Base-by-base conservation (phyloP, 2,113 vertebrate species). In the Alethe diademata region DNA sequence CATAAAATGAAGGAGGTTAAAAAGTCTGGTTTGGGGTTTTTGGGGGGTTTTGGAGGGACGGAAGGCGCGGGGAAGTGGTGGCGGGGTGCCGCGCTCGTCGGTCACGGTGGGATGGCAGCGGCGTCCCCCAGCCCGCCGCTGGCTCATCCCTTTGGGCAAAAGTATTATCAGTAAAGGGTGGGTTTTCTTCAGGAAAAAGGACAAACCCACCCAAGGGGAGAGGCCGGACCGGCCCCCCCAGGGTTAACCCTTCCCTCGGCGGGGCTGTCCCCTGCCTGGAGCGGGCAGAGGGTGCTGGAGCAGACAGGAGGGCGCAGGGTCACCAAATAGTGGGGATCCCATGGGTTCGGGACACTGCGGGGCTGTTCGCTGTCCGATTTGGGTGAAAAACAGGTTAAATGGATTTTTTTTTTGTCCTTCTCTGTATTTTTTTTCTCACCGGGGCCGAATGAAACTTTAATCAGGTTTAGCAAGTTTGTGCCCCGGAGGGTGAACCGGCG, bases 381-480 rank as follows among this genome's bases (percentile, higher is more conserved):
- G 42, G 72, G 89, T 64, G 65, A 35, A 57, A 86, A 71, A 23
- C 25, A 65, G 51, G 64, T 89, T 78, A 80, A 50, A 84, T 42
- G 2, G 33, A 5, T 43, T 57, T 78, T 42, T 42, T 29, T 53
- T 71, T 13, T 53, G 26, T 22, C n/a, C 15, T 53, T 66, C 17
- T 48, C 1, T 13, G 11, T 81, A 13, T 24, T 24, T 84, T 90
- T 90, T 84, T 57, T 54, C 71, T 69, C 48, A 7, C 14, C 3
- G 13, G 26, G 82, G 60, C 47, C 20, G 2, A 33, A 29, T 87
- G 78, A 31, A 57, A 25, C 57, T 75, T 85, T 54, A 43, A 88
- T 87, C 95, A 92, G 90, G 90, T 94, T 91, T 85, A 75, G 18
- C 78, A 15, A 92, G 95, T 96, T 91, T 92, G 81, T 43, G 53